Base-by-base conservation (phyloP, 2,888 invertebrate species). In the Actias luna region DNA sequence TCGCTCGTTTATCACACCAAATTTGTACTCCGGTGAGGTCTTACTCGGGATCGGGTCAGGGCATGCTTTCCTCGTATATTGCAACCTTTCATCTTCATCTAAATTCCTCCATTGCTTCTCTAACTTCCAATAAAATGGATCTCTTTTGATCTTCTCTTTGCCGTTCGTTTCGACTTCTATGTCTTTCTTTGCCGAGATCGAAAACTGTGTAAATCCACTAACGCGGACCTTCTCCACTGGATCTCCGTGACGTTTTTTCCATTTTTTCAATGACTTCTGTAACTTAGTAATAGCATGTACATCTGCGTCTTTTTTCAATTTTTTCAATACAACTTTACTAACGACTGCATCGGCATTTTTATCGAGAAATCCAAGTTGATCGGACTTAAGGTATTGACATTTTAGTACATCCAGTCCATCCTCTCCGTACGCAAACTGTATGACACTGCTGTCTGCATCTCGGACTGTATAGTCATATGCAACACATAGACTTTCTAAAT, bases 401-500 rank as follows among this genome's bases (percentile, higher is more conserved):
- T 97, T 98, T 0, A 95, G 92, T 58, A 99, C 96, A 78, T 99
- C 99, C 72, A 98, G 93, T 0, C 98, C 98, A 82, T 99, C 99
- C 92, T 99, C 99, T 1, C 99, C 99, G 76, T 98, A 99, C 22
- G 96, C 93, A 85, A 97, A 98, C 93, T 98, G 99, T 61, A 99
- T 94, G 1, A 99, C 95, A 80, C 96, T 96, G 36, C 96, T 96
- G 84, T 99, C 99, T 65, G 97, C 96, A 82, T 99, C 99, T 67
- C 99, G 94, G 0, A 99, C 99, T 0, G 99, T 99, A 77, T 96
- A 93, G 84, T 99, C 99, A 82, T 99, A 99, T 63, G 95, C 94
- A 0, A 99, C 96, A 62, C 94, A 94, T n/a, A 99, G 86, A 5
- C 99, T 99, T 93, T 99, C 99, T 67, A 99, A 92, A 92, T 99